phyloP scores from a whole-genome alignment of 1,140 invertebrate species.

The Oedothorax gibbosus region DNA sequence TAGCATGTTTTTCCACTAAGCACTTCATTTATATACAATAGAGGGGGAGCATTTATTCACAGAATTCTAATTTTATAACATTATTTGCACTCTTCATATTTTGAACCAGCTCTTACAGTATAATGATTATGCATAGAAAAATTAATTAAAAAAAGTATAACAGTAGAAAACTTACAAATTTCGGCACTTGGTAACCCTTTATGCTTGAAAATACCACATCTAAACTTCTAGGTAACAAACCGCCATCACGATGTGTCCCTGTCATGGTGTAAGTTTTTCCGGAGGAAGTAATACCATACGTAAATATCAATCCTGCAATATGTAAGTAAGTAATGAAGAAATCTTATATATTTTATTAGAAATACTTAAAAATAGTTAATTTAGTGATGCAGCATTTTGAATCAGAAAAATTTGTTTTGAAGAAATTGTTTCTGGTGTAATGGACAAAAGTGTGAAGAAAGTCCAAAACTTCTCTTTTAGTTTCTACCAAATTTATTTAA shows the following conservation, averaged over 20 bases:
- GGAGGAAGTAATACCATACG: constrained; percentile 96
- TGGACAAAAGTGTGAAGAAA: too few relatives aligned
- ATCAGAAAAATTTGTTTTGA: too few relatives aligned
- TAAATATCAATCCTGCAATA: constrained; percentile 80
- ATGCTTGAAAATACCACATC: constrained; percentile 92
- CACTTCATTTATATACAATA: not conserved
- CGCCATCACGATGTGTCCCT: constrained; percentile 79
- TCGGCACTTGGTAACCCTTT: constrained; percentile 73
- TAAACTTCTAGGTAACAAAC: constrained; percentile 88
- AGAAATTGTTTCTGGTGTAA: too few relatives aligned
- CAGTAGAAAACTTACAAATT: constrained; percentile 67
- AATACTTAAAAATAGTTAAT: too few relatives aligned
- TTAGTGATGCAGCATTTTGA: too few relatives aligned
- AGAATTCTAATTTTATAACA: not conserved
- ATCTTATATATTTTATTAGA: too few relatives aligned
- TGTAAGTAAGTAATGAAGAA: not conserved
- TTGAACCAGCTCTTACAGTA: not conserved
- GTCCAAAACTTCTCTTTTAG: too few relatives aligned
- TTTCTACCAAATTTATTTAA: too few relatives aligned
- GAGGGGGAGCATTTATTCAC: not conserved
- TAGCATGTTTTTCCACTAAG: too few relatives aligned
- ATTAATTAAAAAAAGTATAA: not conserved
- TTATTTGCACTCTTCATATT: not conserved
- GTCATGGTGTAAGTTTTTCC: constrained; percentile 97
- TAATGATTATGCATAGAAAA: not conserved